Evolutionary conservation across 2,888 invertebrate species (phyloP), one percentile per base, ranked within the genome.

Genomic region (Synanthedon tipuliformis): DNA sequence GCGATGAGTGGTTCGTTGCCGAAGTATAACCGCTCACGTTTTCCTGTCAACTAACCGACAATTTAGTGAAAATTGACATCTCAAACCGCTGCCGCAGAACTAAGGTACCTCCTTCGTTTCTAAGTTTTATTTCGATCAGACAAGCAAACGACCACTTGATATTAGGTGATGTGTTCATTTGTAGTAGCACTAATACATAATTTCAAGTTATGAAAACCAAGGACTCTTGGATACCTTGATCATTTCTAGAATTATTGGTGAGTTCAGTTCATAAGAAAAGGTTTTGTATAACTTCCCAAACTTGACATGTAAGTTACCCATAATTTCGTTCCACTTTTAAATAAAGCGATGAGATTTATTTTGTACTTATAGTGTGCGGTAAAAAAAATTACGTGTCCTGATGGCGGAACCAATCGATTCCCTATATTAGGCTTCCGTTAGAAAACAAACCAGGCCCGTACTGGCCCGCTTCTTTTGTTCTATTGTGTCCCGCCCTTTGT

Each of bases 401-500:
- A 70, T 65, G 71, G 74, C 75, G 72, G 68, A 70, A 73, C 78
- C 75, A 84, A 85, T 86, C 81, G 80, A 84, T 84, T 79, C 75
- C 73, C 68, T 76, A 75, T 81, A 82, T 80, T 75, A 78, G 75
- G 77, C 78, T 79, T 79, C 82, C 59, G 77, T 77, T 75, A 81
- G 80, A 82, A 78, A 81, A 81, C 82, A 81, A 80, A 75, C 78
- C 74, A 59, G 72, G 70, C 63, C 68, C 75, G 74, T 74, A 76
- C 74, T 76, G 74, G 71, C n/a, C n/a, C 64, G 72, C 75, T 71
- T 73, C 85, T 81, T 80, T 85, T 83, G 85, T 84, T 82, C 83
- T 72, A 78, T 79, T 81, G 80, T 81, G 69, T 68, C 71, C 69
- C 72, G 67, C 68, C 78, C 78, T 83, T 86, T 86, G 86, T 86